Base-by-base conservation (phyloP, 2,888 invertebrate genomes). In the Alentia gelatinosa region DNA sequence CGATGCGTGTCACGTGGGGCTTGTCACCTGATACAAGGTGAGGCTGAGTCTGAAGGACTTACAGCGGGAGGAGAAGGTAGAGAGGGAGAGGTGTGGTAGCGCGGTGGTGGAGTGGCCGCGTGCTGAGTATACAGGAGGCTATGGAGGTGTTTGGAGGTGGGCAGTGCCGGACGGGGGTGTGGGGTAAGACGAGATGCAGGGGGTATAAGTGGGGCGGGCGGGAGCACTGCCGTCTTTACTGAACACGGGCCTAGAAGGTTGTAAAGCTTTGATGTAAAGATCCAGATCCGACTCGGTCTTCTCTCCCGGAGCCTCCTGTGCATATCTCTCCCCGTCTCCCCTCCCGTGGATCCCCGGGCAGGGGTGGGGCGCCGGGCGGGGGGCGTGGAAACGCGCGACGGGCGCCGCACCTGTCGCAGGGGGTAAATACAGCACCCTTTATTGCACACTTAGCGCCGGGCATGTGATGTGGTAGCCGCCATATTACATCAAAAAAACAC, bases 401-500 rank as follows among this genome's bases (percentile, higher is more conserved):
- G 39, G 23, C 23, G 47, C 30, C 86, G 47, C 86, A 86, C 86
- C 86, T 86, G 86, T 42, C 86, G 86, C 86, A n/a, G 42, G n/a
- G 30, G 47, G 86, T 50, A 86, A 86, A 86, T 86, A 86, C 47
- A 35, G 47, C 15, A 30, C 19, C 33, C 47, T 86, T 86, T 86
- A 86, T 86, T 47, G 86, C 26, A 26, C 86, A 50, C 86, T 86
- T 47, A 42, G 50, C 47, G 42, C 19, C 5, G 83, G 35, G 12
- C 86, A 86, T 86, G 42, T 86, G 86, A 86, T 86, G 86, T 86
- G 86, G 86, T 42, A 19, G 42, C 47, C 47, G 42, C 86, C 47
- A 86, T 86, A 86, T 86, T 86, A 47, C 47, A 47, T 86, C 42
- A n/a, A 86, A 42, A 86, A 86, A 86, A 86, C 42, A 86, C 86